Conservation (phyloP, 2,113 vertebrate species). For the Electrona antarctica region DNA sequence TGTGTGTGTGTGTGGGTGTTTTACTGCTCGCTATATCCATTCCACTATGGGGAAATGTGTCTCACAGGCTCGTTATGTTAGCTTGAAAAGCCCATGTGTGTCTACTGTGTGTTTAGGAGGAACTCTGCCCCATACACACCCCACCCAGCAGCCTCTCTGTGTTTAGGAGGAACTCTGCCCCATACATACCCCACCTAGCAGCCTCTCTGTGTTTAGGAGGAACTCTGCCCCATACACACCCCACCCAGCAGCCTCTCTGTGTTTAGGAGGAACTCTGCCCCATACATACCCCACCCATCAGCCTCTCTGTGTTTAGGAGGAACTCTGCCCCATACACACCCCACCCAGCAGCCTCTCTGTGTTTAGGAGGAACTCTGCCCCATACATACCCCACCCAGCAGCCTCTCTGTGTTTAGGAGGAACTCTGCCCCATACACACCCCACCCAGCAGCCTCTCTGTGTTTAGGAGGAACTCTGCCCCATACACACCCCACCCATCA, state of each 20-base stretch:
- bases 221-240: background rate
- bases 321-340: background rate
- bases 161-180: background rate
- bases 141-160: too few species aligned
- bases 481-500: background rate
- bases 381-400: background rate
- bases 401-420: background rate
- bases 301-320: background rate
- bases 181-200: background rate
- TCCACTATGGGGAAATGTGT: too few species aligned
- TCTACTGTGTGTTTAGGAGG: background rate
- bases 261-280: background rate
- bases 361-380: background rate
- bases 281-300: background rate
- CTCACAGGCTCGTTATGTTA: background rate
- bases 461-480: background rate
- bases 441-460: too few species aligned
- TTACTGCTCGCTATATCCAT: too few species aligned
- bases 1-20: constrained; percentile 44
- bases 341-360: too few species aligned
- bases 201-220: background rate
- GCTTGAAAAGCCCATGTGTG: background rate
- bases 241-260: too few species aligned
- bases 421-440: background rate
- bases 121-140: background rate